Base-by-base conservation (phyloP, 2,113 vertebrate species). In the Rattus rattus region DNA sequence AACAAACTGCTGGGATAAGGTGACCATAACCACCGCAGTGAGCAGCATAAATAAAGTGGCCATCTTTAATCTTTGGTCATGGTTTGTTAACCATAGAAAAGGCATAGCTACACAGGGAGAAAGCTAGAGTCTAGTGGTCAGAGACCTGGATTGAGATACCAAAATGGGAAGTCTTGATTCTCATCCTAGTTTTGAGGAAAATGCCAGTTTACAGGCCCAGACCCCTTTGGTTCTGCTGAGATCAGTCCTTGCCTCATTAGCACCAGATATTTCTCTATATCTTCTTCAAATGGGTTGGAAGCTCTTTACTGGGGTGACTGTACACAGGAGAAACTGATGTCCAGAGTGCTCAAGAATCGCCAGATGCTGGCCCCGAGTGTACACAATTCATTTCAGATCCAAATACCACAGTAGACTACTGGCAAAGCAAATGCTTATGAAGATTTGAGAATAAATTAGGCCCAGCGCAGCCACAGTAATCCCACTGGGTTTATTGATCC, bases 401-500 rank as follows among this genome's bases (percentile, higher is more conserved):
- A 79, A 91, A 96, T 69, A 33, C 72, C 30, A 59, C 30, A 65
- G 39, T 52, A 30, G 69, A 73, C 33, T 69, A 33, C 54, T 90
- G 61, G 88, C 47, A 90, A 86, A 90, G 12, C 10, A 16, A 49
- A 86, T 43, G 36, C 43, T 79, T 43, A 54, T 30, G 52, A 26
- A 96, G 16, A 3, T 39, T 85, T 92, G 75, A 70, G 91, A 89
- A 92, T 83, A 92, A 94, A 92, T 96, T 77, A 56, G 61, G 28
- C n/a, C 61, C 20, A 65, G 36, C 2, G 26, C 63, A 84, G 43
- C 52, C 56, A 70, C 52, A 80, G 65, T 52, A 95, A 92, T 73
- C 54, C 91, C 94, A 75, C 24, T 91, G 43, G 24, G 19, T 81
- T 52, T 92, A 33, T n/a, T 90, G 70, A 67, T 83, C 24, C 26